These are phyloP conservation scores for Myripristis murdjan DNA, from an alignment of 2,797 vertebrate species.

Conservation along the genomic window DNA sequence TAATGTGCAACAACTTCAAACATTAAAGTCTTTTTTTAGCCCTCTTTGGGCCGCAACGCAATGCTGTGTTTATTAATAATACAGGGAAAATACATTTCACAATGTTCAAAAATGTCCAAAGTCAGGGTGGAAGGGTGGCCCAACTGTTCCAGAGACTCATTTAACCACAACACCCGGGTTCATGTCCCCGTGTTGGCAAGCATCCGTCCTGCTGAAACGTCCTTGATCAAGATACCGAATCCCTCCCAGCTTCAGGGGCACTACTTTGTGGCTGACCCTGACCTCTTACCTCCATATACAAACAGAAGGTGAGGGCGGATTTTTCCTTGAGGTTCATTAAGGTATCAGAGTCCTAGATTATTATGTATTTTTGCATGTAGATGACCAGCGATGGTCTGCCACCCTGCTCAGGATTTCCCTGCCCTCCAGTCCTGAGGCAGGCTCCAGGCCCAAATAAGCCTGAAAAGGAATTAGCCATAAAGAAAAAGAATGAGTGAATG, in stretches of 20 bases:
- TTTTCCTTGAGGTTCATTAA: slow-evolving; percentile 72
- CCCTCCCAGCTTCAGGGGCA: neutral
- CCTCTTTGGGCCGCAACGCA: neutral
- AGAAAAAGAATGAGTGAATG: slow-evolving; percentile 33
- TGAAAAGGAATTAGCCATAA: slow-evolving; percentile 14
- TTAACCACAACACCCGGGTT: neutral
- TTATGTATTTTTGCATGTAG: slow-evolving; percentile 68
- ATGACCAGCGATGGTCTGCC: slow-evolving; percentile 70
- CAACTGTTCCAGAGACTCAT: neutral
- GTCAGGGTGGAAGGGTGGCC: neutral
- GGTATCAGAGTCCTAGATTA: slow-evolving; percentile 58
- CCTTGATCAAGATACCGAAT: slow-evolving; percentile 7
- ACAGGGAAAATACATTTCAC: too few species aligned
- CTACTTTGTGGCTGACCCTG: slow-evolving; percentile 33
- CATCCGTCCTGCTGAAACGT: slow-evolving; percentile 12
- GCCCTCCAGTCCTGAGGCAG: slow-evolving; percentile 49
- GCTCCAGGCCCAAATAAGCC: slow-evolving; percentile 59
- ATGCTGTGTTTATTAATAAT: neutral
- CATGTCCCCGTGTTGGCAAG: neutral
- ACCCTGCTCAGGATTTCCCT: slow-evolving; percentile 34
- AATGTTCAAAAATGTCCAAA: neutral
- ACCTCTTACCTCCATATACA: slow-evolving; percentile 66
- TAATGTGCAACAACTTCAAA: neutral
- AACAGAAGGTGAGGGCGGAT: slow-evolving; percentile 57
- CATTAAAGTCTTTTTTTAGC: neutral